These are phyloP conservation scores for Hozukius guyotensis DNA, from an alignment of 2,797 vertebrate species.

Conservation along the genomic window DNA sequence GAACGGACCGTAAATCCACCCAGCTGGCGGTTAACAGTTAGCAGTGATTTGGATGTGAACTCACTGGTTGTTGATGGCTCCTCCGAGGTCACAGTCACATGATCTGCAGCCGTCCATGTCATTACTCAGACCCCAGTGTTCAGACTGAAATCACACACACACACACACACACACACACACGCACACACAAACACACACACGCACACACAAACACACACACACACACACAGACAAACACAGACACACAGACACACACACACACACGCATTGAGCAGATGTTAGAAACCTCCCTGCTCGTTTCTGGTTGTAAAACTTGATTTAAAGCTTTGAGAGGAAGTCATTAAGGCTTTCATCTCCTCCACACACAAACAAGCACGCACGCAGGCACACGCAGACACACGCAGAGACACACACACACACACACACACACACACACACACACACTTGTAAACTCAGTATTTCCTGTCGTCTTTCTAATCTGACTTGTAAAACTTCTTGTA, in stretches of 20 bases:
- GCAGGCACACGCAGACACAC: too few relatives aligned
- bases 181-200: too few relatives aligned
- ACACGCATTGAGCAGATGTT: constrained; percentile 16
- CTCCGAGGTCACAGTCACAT: constrained; percentile 94
- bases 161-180: too few relatives aligned
- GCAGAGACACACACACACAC: too few relatives aligned
- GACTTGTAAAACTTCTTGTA: not conserved
- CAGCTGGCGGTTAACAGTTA: not conserved
- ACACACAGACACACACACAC: constrained; percentile 40
- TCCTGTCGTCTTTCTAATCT: not conserved
- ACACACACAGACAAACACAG: not conserved
- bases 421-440: too few relatives aligned
- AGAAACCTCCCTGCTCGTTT: not conserved
- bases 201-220: rapidly evolving
- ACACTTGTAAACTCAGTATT: too few relatives aligned
- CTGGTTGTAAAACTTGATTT: too few relatives aligned
- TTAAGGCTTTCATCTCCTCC: too few relatives aligned
- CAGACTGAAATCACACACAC: constrained; percentile 79
- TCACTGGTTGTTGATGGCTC: constrained; percentile 92
- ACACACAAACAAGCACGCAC: too few relatives aligned
- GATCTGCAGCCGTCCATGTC: constrained; percentile 95
- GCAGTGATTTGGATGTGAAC: constrained; percentile 42
- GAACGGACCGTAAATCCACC: too few relatives aligned
- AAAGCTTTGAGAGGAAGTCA: too few relatives aligned
- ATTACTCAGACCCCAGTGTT: constrained; percentile 97